Conservation (phyloP, 2,797 vertebrate species). For the Odontamblyopus rebecca region DNA sequence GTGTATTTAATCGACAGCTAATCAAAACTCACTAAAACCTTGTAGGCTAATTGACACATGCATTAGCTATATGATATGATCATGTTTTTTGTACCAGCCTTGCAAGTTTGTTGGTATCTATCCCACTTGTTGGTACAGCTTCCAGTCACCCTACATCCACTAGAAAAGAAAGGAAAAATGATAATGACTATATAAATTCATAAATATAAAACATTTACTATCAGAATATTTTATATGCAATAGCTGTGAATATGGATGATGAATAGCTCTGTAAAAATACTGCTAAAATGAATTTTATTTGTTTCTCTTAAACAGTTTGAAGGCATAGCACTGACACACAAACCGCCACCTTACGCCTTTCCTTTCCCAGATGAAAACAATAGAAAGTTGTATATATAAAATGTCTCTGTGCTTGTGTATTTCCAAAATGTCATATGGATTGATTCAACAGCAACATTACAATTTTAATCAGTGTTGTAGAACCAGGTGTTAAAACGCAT, state of each 20-base stretch:
- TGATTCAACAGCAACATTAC: conserved; percentile 83
- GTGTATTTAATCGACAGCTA: neutral
- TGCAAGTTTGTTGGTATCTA: neutral
- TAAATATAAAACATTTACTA: neutral
- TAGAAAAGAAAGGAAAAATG: neutral
- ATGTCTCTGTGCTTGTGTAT: conserved; percentile 77
- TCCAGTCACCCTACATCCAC: neutral
- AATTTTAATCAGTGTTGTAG: conserved; percentile 88
- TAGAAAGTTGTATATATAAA: conserved; percentile 70
- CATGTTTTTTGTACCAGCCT: neutral
- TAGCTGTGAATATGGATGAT: neutral
- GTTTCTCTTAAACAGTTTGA: conserved; percentile 68
- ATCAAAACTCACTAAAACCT: neutral
- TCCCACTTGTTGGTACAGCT: too few species aligned
- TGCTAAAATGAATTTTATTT: neutral
- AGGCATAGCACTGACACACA: conserved; percentile 63
- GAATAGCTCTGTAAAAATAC: neutral
- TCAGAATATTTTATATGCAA: neutral
- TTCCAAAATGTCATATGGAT: conserved; percentile 85
- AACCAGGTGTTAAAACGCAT: conserved; percentile 84
- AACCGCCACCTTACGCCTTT: conserved; percentile 63
- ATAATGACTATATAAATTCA: neutral
- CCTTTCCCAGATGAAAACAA: conserved; percentile 64
- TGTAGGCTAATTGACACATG: neutral
- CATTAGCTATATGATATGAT: neutral